These are phyloP conservation scores for Pelochelys cantorii DNA, from an alignment of 2,797 vertebrate genomes.

Conservation along the genomic window DNA sequence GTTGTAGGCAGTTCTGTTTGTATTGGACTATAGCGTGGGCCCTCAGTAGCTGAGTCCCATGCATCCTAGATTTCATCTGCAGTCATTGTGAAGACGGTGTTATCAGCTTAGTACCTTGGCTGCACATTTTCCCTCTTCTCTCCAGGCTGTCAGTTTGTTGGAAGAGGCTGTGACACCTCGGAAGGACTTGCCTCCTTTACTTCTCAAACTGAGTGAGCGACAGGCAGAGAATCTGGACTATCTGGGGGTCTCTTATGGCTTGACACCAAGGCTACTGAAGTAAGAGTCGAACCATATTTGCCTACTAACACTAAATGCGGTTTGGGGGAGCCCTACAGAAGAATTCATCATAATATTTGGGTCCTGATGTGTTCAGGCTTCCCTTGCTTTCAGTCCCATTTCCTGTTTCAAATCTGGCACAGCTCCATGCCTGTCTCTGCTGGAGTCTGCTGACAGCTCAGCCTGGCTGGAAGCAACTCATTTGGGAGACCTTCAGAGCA, in stretches of 20 bases:
- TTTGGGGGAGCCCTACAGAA: not conserved
- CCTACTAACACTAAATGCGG: not conserved
- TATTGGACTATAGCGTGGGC: not conserved
- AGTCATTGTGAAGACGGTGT: not conserved
- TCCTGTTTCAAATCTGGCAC: not conserved
- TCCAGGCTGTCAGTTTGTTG: conserved; percentile 91
- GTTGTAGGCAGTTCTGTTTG: not conserved
- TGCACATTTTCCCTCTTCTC: not conserved
- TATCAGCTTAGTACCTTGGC: not conserved
- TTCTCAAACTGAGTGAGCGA: conserved; percentile 95
- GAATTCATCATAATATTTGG: not conserved
- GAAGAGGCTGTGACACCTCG: conserved; percentile 93
- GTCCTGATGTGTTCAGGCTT: not conserved
- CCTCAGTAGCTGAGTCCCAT: not conserved
- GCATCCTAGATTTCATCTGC: not conserved
- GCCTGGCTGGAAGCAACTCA: not conserved
- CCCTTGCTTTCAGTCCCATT: not conserved
- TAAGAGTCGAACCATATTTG: conserved; percentile 71
- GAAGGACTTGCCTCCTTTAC: conserved; percentile 93
- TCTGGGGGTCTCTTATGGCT: conserved; percentile 94
- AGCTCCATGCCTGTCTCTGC: not conserved
- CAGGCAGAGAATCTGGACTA: conserved; percentile 94
- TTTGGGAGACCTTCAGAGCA: not conserved
- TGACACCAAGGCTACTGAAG: conserved; percentile 94
- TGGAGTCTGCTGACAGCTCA: not conserved